Conservation (phyloP, 2,113 vertebrate genomes). For the Syngnathoides biaculeatus region DNA sequence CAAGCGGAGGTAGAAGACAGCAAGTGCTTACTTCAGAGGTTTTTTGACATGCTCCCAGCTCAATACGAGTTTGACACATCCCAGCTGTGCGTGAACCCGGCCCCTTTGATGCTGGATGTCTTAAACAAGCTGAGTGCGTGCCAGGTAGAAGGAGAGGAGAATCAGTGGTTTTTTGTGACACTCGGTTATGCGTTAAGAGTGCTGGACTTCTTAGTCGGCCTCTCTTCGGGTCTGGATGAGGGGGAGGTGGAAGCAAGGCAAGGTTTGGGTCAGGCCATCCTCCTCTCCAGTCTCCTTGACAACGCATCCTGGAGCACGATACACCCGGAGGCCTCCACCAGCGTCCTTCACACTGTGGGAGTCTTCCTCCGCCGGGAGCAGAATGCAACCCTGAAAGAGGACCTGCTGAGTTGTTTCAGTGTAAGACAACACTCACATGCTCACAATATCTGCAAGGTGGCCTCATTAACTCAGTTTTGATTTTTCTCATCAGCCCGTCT, state of each 20-base stretch:
- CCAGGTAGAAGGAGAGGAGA: slow-evolving; percentile 70
- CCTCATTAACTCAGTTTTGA: slow-evolving; percentile 26
- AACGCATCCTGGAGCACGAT: slow-evolving; percentile 81
- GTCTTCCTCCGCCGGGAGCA: slow-evolving; percentile 75
- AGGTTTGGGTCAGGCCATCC: slow-evolving; percentile 81
- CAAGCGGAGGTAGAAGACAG: slow-evolving; percentile 47
- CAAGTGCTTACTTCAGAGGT: slow-evolving; percentile 79
- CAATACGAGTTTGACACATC: slow-evolving; percentile 73
- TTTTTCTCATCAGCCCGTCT: slow-evolving; percentile 70
- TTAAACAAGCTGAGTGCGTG: slow-evolving; percentile 75
- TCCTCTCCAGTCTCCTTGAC: slow-evolving; percentile 85
- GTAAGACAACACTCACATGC: slow-evolving; percentile 65
- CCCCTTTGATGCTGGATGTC: slow-evolving; percentile 73
- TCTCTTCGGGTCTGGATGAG: slow-evolving; percentile 71
- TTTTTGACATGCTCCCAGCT: slow-evolving; percentile 78
- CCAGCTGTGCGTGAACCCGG: slow-evolving; percentile 76
- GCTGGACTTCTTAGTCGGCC: slow-evolving; percentile 79
- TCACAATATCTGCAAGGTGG: not conserved
- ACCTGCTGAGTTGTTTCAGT: slow-evolving; percentile 86
- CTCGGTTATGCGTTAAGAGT: slow-evolving; percentile 80
- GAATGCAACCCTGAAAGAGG: slow-evolving; percentile 70
- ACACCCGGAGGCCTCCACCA: slow-evolving; percentile 71
- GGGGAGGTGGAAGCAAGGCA: slow-evolving; percentile 76
- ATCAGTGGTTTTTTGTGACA: slow-evolving; percentile 66
- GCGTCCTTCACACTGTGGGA: slow-evolving; percentile 78